Conservation (phyloP, 2,888 invertebrate genomes). For the Amblyteles armatorius region DNA sequence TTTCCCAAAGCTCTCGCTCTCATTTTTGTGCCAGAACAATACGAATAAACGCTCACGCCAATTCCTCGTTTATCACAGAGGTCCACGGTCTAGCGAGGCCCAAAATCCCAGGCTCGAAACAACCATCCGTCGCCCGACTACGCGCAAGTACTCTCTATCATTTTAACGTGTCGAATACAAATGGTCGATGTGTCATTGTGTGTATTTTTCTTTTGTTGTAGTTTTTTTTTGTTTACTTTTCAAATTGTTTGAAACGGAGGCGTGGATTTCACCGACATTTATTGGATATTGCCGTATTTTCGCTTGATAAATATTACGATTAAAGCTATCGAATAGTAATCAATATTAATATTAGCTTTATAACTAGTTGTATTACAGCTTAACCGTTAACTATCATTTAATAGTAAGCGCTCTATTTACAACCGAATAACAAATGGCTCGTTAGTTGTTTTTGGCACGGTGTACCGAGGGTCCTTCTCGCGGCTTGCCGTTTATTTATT, state of each 20-base stretch:
- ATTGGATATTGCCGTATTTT: conserved; percentile 68
- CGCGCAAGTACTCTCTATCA: conserved; percentile 6
- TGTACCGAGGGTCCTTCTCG: neutral
- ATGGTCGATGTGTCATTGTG: conserved; percentile 41
- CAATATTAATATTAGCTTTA: conserved; percentile 80
- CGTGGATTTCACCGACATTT: conserved; percentile 63
- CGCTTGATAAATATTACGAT: conserved; percentile 76
- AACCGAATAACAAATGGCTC: conserved; percentile 80
- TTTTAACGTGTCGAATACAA: conserved; percentile 58
- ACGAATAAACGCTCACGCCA: conserved; percentile 47
- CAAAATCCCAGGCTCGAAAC: conserved; percentile 22
- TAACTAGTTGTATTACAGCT: conserved; percentile 76
- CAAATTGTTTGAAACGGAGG: conserved; percentile 50
- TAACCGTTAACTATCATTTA: conserved; percentile 66
- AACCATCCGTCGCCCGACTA: conserved; percentile 13
- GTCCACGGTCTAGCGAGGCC: conserved; percentile 36
- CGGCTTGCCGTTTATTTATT: neutral
- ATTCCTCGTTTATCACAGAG: conserved; percentile 59
- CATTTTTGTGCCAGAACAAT: conserved; percentile 57
- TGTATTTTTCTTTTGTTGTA: neutral
- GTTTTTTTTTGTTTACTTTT: conserved; percentile 6
- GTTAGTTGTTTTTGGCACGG: conserved; percentile 47
- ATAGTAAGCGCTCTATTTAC: conserved; percentile 82
- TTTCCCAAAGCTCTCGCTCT: neutral
- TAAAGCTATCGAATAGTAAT: conserved; percentile 78